Evolutionary conservation across 1,140 invertebrate species (phyloP).

Genomic region (Eupristina koningsbergeri): DNA sequence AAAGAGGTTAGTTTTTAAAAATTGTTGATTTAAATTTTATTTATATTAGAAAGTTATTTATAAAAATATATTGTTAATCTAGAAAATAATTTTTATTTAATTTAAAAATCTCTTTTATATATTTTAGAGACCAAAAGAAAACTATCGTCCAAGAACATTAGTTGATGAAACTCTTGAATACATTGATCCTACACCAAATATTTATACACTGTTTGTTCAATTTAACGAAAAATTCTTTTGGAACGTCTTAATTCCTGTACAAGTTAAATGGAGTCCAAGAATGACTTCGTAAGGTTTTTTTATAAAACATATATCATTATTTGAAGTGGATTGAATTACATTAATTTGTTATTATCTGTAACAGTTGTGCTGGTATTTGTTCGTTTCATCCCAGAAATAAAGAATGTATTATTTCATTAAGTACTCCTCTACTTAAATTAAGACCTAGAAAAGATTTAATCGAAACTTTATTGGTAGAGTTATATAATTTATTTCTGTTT

Average conservation of each 20-base stretch:
- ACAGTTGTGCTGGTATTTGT: slow-evolving; percentile 87
- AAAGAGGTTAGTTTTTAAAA: slow-evolving; percentile 55
- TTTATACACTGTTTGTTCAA: slow-evolving; percentile 87
- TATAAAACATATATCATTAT: slow-evolving; percentile 23
- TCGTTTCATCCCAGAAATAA: slow-evolving; percentile 84
- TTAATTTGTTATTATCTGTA: slow-evolving; percentile 52
- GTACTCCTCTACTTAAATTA: slow-evolving; percentile 91
- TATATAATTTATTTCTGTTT: neutral
- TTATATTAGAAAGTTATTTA: neutral
- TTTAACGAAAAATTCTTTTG: slow-evolving; percentile 93
- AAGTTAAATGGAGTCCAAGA: slow-evolving; percentile 93
- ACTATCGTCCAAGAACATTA: slow-evolving; percentile 71
- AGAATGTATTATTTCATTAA: slow-evolving; percentile 88
- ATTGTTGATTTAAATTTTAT: slow-evolving; percentile 15
- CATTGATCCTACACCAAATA: slow-evolving; percentile 94
- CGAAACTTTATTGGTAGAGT: slow-evolving; percentile 89
- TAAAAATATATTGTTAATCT: slow-evolving; percentile 1
- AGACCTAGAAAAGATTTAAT: slow-evolving; percentile 93
- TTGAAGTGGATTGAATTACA: slow-evolving; percentile 25
- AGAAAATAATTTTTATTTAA: slow-evolving; percentile 14
- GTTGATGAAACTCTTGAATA: slow-evolving; percentile 83
- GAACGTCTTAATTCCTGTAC: slow-evolving; percentile 81
- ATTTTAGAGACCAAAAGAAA: slow-evolving; percentile 54
- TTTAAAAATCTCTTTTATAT: slow-evolving; percentile 21
- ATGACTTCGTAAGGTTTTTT: slow-evolving; percentile 88